Percentiles rank a stretch among this genome's conserved stretches.
These are phyloP conservation scores for Trididemnum miniatum DNA, from an alignment of 23 tunicate genomes.

Conservation along the genomic window DNA sequence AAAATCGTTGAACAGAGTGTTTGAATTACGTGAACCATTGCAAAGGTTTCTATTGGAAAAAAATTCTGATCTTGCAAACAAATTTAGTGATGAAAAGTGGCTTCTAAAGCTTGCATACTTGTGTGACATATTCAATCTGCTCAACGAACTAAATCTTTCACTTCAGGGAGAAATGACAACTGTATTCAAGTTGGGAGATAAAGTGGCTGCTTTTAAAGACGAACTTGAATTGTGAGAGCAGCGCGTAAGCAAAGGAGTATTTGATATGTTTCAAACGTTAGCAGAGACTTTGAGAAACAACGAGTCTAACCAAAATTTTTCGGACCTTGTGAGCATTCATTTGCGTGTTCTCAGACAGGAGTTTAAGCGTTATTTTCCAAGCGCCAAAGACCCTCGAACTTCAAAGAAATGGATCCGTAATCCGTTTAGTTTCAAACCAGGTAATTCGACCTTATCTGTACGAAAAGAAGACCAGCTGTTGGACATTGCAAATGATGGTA, in stretches of 20 bases:
- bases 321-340: too few relatives aligned
- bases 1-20: conserved; percentile 44
- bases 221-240: conserved; percentile 35
- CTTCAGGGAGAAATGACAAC: conserved; percentile 35
- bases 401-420: too few relatives aligned
- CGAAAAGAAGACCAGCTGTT: too few relatives aligned
- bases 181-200: conserved; percentile 24
- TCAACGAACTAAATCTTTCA: conserved; percentile 37
- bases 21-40: conserved; percentile 58
- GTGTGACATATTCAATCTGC: conserved; percentile 30
- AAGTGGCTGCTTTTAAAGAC: conserved; percentile 64
- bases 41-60: conserved; percentile 52
- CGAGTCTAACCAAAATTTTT: conserved; percentile 15
- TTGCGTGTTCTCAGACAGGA: too few relatives aligned
- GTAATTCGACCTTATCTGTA: too few relatives aligned
- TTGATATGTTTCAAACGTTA: conserved; percentile 51
- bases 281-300: conserved; percentile 19
- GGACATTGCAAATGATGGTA: too few relatives aligned
- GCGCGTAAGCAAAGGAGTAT: conserved; percentile 32
- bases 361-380: too few relatives aligned
- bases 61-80: conserved; percentile 15
- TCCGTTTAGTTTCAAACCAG: too few relatives aligned
- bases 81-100: conserved; percentile 20
- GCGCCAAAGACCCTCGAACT: too few relatives aligned
- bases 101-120: conserved; percentile 21